phyloP scores from a whole-genome alignment of 2,113 vertebrate genomes.

The Odontesthes bonariensis region DNA sequence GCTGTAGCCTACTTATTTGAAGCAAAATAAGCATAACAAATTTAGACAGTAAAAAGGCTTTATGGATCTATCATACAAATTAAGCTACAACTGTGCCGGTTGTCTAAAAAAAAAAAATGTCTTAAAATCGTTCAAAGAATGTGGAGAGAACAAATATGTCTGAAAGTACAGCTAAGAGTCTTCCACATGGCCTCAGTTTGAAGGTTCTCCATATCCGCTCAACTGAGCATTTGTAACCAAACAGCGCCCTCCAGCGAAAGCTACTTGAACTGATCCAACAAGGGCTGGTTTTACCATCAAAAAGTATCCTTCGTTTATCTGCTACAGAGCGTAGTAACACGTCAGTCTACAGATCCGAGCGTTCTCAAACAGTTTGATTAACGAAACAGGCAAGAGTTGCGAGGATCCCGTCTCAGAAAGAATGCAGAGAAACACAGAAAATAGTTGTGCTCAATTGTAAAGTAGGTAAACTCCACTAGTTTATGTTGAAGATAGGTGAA shows the following conservation, averaged over 20 bases:
- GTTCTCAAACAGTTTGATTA: too few species aligned
- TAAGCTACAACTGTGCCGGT: not conserved
- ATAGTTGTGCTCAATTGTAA: too few species aligned
- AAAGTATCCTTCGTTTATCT: not conserved
- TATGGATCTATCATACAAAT: not conserved
- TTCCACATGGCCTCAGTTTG: not conserved
- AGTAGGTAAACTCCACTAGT: too few species aligned
- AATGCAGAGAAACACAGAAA: too few species aligned
- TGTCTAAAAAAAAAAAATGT: not conserved
- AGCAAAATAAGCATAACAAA: not conserved
- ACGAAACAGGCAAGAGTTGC: too few species aligned
- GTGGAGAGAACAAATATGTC: not conserved
- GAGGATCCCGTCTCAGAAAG: too few species aligned
- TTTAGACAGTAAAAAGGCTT: not conserved
- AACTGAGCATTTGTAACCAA: slow-evolving; percentile 62
- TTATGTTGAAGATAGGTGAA: too few species aligned
- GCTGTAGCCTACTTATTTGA: not conserved
- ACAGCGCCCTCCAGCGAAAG: slow-evolving; percentile 75
- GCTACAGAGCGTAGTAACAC: too few species aligned
- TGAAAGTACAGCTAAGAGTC: slow-evolving; percentile 15
- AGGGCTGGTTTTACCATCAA: not conserved
- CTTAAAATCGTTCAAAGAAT: not conserved
- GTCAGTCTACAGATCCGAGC: too few species aligned
- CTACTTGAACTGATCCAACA: not conserved
- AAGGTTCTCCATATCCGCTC: not conserved